phyloP scores from a whole-genome alignment of 2,113 vertebrate genomes.

The Passer domesticus region DNA sequence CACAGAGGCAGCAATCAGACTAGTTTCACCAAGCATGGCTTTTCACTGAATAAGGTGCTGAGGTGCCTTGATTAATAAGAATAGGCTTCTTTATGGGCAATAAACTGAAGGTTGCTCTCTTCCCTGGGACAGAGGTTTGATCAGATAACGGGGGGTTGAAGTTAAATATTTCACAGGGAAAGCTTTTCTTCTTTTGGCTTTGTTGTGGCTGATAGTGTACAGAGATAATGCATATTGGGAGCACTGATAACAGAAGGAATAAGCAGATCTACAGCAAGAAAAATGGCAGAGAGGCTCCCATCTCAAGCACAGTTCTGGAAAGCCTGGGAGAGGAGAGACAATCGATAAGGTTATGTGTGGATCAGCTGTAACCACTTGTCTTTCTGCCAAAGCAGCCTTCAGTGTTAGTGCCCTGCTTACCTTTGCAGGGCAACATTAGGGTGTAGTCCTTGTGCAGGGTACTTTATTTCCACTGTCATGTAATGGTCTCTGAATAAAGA shows the following conservation, averaged over 20 bases:
- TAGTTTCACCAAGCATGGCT: not conserved
- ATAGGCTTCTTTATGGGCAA: not conserved
- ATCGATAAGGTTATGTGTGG: constrained; percentile 1
- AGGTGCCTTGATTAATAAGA: not conserved
- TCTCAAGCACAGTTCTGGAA: constrained; percentile 16
- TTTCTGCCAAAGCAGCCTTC: not conserved
- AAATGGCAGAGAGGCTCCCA: constrained; percentile 6
- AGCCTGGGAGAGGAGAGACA: not conserved
- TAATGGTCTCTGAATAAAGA: not conserved
- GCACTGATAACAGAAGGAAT: constrained; percentile 39
- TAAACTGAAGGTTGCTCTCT: constrained; percentile 8
- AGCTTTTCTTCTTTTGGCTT: constrained; percentile 23
- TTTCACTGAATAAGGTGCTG: not conserved
- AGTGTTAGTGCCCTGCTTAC: not conserved
- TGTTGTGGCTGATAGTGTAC: constrained; percentile 15
- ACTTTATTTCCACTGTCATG: not conserved
- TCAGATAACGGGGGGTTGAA: constrained; percentile 22
- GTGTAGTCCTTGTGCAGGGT: not conserved
- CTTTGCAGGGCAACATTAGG: not conserved
- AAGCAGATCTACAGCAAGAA: constrained; percentile 37
- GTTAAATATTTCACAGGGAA: constrained; percentile 44
- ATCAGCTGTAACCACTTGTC: constrained; percentile 9
- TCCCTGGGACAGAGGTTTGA: constrained; percentile 23
- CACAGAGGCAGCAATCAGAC: not conserved
- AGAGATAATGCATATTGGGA: constrained; percentile 47